A percentile compares a stretch with the other conserved stretches of the same genome.
Evolutionary conservation across 2,888 invertebrate species (phyloP).

Genomic region (Eupithecia pulchellata): DNA sequence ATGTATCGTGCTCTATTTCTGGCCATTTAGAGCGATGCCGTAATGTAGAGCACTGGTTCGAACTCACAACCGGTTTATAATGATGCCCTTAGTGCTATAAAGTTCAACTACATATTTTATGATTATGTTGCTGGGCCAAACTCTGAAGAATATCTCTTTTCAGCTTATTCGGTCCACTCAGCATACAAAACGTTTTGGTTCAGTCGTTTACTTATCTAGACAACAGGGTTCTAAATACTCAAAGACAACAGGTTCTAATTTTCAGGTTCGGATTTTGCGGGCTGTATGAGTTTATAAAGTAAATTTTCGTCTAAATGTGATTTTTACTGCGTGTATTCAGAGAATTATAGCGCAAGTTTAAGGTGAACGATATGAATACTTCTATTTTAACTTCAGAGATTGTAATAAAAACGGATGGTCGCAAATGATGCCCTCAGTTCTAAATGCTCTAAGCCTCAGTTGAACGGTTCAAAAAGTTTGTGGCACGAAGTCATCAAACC

Average conservation of each 20-base stretch:
- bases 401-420: neutral
- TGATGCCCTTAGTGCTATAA: constrained; percentile 38
- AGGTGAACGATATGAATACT: neutral
- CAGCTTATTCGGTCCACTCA: neutral
- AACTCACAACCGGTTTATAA: constrained; percentile 35
- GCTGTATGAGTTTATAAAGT: neutral
- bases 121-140: constrained; percentile 4
- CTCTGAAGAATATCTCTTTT: neutral
- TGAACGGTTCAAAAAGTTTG: constrained; percentile 15
- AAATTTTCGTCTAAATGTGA: neutral
- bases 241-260: too few relatives aligned
- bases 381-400: neutral
- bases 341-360: neutral
- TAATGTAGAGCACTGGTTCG: constrained; percentile 39
- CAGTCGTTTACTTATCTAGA: neutral
- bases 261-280: too few relatives aligned
- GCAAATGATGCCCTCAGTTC: neutral
- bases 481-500: constrained; percentile 18
- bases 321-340: neutral
- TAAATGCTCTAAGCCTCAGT: too few relatives aligned
- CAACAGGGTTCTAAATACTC: too few relatives aligned
- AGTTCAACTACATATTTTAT: constrained; percentile 37
- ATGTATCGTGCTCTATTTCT: constrained; percentile 32
- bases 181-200: neutral
- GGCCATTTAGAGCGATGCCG: constrained; percentile 32